phyloP scores from a whole-genome alignment of 2,113 vertebrate genomes.

The Heliornis fulica region DNA sequence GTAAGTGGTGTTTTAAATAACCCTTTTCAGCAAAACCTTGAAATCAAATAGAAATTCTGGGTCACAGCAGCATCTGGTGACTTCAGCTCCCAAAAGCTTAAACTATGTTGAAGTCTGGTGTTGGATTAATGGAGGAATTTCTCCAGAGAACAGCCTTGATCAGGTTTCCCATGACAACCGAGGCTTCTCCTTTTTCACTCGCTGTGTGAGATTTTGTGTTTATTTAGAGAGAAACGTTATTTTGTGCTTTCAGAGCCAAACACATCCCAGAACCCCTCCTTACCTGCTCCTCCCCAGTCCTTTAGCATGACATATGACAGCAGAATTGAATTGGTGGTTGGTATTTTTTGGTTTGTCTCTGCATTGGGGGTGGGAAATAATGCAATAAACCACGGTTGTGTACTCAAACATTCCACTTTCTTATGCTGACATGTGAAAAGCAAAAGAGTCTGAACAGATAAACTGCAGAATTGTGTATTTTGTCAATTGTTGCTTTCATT shows the following conservation, averaged over 20 bases:
- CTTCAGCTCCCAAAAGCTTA: not conserved
- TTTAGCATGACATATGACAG: not conserved
- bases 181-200: not conserved
- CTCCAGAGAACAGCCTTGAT: not conserved
- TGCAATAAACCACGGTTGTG: not conserved
- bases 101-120: not conserved
- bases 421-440: not conserved
- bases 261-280: not conserved
- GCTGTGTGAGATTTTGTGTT: not conserved
- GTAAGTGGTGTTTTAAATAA: not conserved
- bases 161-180: not conserved
- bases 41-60: not conserved
- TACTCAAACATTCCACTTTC: constrained; percentile 57
- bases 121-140: not conserved
- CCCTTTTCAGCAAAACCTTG: not conserved
- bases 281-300: not conserved
- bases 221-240: not conserved
- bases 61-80: not conserved
- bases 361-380: not conserved
- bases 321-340: not conserved
- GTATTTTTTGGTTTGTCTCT: not conserved
- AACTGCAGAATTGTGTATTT: not conserved
- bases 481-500: not conserved
- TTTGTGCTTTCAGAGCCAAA: not conserved
- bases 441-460: not conserved